Evolutionary conservation across 1,140 invertebrate genomes (phyloP), one percentile per base, ranked within the genome.

Genomic region (Hormaphis cornu): DNA sequence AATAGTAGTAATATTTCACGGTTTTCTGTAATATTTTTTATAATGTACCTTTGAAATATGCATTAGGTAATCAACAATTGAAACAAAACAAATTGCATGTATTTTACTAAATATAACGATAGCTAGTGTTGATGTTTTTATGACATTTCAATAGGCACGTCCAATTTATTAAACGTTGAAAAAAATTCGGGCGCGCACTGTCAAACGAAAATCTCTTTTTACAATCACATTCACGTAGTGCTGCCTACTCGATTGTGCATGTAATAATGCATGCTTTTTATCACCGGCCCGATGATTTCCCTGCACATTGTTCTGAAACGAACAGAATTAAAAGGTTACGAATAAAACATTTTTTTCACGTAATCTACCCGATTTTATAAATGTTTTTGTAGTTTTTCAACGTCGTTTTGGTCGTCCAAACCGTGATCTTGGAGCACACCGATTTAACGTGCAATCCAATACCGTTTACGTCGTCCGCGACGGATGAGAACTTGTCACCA

Each of bases 361-460:
- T 14, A 20, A 24, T 9, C 24, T 50, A 66, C 61, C 61, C 61
- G 5, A 66, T 66, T 22, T 48, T n/a, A 2, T 3, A 5, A 30
- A 66, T 66, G 18, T 24, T 50, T n/a, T 66, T 48, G 44, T 66
- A 66, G 50, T 66, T 66, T 2, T 35, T 30, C 6, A 66, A 33
- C 0, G 61, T 66, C 3, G 8, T 48, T 66, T 48, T 24, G 12
- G 28, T 50, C 5, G 61, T 66, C 61, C 61, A 66, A 0, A 66
- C n/a, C 9, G 61, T 66, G 8, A 66, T 66, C 26, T 66, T 66
- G 3, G 61, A 66, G 22, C 12, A n/a, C 2, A 30, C 9, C 0
- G 44, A 16, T 35, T 35, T 66, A 20, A 66, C 26, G 44, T 66
- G 44, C 18, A 66, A n/a, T 22, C 42, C 40, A 22, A 66, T 48